A percentile compares a stretch with the other conserved stretches of the same genome.
Evolutionary conservation across 2,888 invertebrate genomes (phyloP).

Genomic region (Icerya purchasi): DNA sequence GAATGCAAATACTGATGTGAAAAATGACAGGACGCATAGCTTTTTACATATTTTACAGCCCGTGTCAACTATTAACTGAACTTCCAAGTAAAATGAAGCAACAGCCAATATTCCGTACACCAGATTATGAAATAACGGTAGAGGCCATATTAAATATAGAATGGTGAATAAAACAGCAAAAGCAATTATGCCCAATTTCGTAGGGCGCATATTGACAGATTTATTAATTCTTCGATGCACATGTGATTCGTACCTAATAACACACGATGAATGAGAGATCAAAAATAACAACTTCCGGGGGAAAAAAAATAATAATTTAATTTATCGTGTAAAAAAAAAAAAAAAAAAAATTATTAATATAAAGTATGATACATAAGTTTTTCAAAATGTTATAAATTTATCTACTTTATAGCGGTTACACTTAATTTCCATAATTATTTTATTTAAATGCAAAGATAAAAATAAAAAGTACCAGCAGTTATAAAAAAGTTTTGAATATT

Average conservation of each 20-base stretch:
- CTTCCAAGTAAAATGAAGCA: constrained; percentile 19
- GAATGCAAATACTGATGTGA: constrained; percentile 25
- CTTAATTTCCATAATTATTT: no score
- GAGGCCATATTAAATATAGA: constrained; percentile 19
- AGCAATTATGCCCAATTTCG: constrained; percentile 1
- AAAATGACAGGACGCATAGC: constrained; percentile 17
- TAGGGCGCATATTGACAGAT: not conserved
- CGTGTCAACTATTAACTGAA: constrained; percentile 16
- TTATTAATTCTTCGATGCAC: not conserved
- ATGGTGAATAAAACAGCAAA: constrained; percentile 18
- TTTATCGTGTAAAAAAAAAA: no score
- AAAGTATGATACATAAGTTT: no score
- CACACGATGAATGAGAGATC: no score
- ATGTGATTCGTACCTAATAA: constrained; percentile 4
- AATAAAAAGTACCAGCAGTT: no score
- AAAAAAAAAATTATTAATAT: no score
- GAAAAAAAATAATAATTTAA: no score
- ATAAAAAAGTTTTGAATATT: no score
- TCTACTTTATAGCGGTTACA: no score
- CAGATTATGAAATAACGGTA: constrained; percentile 23
- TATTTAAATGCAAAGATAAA: no score
- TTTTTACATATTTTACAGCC: constrained; percentile 18
- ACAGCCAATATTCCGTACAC: constrained; percentile 24
- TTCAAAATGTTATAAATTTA: no score
- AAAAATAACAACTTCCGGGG: no score